Conservation (phyloP, 1,140 invertebrate species). For the Cheumatopsyche charites region DNA sequence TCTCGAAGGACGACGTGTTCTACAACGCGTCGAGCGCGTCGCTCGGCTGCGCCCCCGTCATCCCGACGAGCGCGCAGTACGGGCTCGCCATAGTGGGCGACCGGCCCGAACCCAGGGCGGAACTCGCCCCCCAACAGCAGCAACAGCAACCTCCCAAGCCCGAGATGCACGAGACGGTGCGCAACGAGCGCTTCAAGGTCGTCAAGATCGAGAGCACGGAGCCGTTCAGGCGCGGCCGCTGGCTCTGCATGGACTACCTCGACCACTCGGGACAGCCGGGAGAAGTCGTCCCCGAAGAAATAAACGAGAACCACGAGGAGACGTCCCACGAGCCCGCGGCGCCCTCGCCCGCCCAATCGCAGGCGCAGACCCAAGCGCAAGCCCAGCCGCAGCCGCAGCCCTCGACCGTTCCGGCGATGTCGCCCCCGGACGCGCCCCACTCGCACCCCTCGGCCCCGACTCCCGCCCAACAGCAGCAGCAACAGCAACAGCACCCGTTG, state of each 20-base stretch:
- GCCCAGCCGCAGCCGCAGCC: constrained; percentile 54
- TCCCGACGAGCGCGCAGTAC: constrained; percentile 83
- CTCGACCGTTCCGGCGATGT: constrained; percentile 55
- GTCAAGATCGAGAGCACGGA: constrained; percentile 96
- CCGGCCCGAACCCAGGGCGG: constrained; percentile 59
- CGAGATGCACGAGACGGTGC: constrained; percentile 73
- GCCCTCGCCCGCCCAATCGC: constrained; percentile 60
- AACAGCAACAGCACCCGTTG: constrained; percentile 53
- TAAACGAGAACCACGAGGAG: constrained; percentile 55
- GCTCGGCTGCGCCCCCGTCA: constrained; percentile 78
- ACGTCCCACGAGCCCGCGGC: constrained; percentile 59
- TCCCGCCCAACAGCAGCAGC: constrained; percentile 51
- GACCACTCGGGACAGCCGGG: constrained; percentile 75
- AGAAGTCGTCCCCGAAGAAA: constrained; percentile 54
- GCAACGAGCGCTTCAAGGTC: constrained; percentile 91
- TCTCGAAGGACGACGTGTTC: constrained; percentile 81
- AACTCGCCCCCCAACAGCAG: constrained; percentile 67
- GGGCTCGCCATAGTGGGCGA: constrained; percentile 77
- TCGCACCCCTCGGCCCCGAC: constrained; percentile 55
- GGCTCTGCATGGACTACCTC: constrained; percentile 95
- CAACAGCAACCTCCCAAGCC: constrained; percentile 63
- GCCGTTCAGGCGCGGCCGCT: constrained; percentile 90
- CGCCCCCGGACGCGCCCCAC: constrained; percentile 62
- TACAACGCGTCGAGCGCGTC: constrained; percentile 77
- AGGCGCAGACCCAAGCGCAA: constrained; percentile 60